Evolutionary conservation across 2,797 vertebrate species (phyloP).

Genomic region (Buceros bicornis): DNA sequence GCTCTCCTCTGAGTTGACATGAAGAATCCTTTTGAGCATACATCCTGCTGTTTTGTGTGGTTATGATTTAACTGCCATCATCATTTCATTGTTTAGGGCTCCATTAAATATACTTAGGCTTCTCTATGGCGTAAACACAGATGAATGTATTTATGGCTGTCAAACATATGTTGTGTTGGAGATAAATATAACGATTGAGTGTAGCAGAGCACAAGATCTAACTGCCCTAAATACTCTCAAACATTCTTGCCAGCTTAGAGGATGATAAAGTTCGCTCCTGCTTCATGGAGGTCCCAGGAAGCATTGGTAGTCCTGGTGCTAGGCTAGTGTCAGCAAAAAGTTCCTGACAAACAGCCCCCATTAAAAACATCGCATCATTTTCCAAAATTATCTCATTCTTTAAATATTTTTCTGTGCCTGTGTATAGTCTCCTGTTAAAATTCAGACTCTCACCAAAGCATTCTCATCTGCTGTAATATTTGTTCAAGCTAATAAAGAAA

Average conservation of each 20-base stretch:
- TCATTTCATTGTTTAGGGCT: background rate
- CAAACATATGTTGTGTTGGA: background rate
- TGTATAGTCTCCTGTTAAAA: background rate
- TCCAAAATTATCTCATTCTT: constrained; percentile 19
- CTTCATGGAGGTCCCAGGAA: background rate
- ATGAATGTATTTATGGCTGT: background rate
- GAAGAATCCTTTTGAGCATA: constrained; percentile 36
- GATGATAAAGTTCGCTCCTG: background rate
- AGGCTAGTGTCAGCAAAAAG: background rate
- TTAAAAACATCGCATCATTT: constrained; percentile 19
- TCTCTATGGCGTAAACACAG: background rate
- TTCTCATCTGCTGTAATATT: background rate
- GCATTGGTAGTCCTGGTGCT: background rate
- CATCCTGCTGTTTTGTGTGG: constrained; percentile 20
- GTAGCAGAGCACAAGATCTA: background rate
- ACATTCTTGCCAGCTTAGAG: background rate
- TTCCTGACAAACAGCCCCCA: background rate
- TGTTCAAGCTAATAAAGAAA: constrained; percentile 6
- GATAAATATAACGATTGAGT: background rate
- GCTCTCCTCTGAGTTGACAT: background rate
- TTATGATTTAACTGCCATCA: constrained; percentile 8
- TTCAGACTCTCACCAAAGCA: background rate
- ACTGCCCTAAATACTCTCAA: background rate
- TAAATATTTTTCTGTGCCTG: background rate
- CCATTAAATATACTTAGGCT: background rate